These are phyloP conservation scores for Danio kyathit DNA, from an alignment of 2,797 vertebrate species.

Conservation along the genomic window DNA sequence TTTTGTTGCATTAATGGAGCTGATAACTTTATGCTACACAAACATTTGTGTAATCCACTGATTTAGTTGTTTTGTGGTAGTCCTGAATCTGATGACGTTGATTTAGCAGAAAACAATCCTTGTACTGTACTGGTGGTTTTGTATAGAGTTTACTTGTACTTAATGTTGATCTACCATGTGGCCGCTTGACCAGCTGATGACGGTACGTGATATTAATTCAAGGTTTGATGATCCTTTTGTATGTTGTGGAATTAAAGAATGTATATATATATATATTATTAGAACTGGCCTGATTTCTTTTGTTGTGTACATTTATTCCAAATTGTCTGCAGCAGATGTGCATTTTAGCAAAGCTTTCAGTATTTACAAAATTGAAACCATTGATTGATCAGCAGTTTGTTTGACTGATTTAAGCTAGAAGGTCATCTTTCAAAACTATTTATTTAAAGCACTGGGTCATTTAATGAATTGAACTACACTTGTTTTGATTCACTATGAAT, in stretches of 20 bases:
- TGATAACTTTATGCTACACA: constrained; percentile 1
- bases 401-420: too few relatives aligned
- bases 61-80: constrained; percentile 17
- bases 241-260: constrained; percentile 15
- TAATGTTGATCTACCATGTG: neutral
- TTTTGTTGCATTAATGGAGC: neutral
- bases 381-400: too few relatives aligned
- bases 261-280: constrained; percentile 20
- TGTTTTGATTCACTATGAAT: too few relatives aligned
- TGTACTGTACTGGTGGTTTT: constrained; percentile 24
- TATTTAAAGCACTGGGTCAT: too few relatives aligned
- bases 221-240: constrained; percentile 25
- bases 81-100: constrained; percentile 4
- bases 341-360: too few relatives aligned
- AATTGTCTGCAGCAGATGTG: too few relatives aligned
- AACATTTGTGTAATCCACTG: neutral
- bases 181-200: constrained; percentile 10
- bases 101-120: constrained; percentile 12
- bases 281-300: neutral
- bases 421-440: too few relatives aligned
- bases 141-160: constrained; percentile 5
- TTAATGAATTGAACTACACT: too few relatives aligned
- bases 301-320: neutral
- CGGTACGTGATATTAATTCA: constrained; percentile 21
- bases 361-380: too few relatives aligned